Evolutionary conservation across 2,888 invertebrate genomes (phyloP).

Genomic region (Serripes groenlandicus): DNA sequence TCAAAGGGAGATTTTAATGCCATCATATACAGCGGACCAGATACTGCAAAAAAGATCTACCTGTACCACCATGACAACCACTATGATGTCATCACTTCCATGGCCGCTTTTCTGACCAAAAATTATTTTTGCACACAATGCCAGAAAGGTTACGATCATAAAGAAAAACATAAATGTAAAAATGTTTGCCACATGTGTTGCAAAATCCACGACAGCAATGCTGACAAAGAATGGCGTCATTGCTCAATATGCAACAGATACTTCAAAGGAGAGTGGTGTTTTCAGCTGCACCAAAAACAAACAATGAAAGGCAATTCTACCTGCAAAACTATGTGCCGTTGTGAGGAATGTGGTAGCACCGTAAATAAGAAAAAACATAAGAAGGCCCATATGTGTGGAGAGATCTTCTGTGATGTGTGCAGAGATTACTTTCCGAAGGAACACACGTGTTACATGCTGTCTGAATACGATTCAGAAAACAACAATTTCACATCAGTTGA

Average conservation of each 20-base stretch:
- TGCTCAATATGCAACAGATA: not conserved
- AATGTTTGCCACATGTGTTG: not conserved
- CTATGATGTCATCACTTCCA: no score
- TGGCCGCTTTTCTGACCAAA: no score
- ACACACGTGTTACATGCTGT: not conserved
- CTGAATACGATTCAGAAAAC: not conserved
- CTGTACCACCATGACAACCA: no score
- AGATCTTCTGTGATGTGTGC: slow-evolving; percentile 10
- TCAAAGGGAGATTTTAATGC: slow-evolving; percentile 36
- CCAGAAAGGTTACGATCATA: no score
- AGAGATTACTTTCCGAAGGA: not conserved
- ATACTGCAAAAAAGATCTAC: no score
- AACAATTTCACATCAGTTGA: not conserved
- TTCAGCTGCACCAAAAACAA: not conserved
- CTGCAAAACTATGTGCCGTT: not conserved
- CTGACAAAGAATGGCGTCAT: not conserved
- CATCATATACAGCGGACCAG: no score
- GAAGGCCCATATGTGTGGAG: no score
- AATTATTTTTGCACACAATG: no score
- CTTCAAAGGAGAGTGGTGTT: not conserved
- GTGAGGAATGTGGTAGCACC: not conserved
- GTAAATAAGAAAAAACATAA: not conserved
- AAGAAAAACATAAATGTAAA: no score
- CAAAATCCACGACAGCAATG: not conserved
- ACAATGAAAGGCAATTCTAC: not conserved